Conservation (phyloP, 2,888 invertebrate genomes). For the Heteromyza rotundicornis region DNA sequence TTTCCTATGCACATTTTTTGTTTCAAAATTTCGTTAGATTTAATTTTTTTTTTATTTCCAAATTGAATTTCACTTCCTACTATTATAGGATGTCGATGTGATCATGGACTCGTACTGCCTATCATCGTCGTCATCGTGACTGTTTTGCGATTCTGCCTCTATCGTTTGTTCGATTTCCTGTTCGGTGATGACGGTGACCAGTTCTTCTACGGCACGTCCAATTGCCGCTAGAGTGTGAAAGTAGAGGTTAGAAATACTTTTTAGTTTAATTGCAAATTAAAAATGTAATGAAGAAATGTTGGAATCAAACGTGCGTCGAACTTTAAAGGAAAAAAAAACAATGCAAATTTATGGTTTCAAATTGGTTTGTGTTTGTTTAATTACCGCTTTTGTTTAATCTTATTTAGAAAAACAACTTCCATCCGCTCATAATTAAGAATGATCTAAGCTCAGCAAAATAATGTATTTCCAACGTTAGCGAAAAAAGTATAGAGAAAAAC, state of each 20-base stretch:
- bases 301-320: no score
- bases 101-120: conserved; percentile 42
- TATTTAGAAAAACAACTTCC: not conserved
- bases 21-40: conserved; percentile 23
- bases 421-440: conserved; percentile 5
- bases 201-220: conserved; percentile 84
- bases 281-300: no score
- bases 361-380: no score
- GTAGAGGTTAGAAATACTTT: no score
- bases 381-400: no score
- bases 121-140: conserved; percentile 15
- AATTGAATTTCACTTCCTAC: no score
- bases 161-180: conserved; percentile 66
- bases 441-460: not conserved
- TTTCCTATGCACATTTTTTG: conserved; percentile 23
- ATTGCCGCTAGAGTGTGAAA: conserved; percentile 65
- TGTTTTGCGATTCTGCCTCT: conserved; percentile 28
- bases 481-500: no score
- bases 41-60: conserved; percentile 36
- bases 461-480: not conserved
- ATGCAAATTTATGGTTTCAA: no score
- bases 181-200: conserved; percentile 89
- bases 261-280: no score
- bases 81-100: conserved; percentile 37
- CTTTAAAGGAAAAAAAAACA: no score